Percentiles rank a stretch among this genome's conserved stretches.
phyloP scores from a whole-genome alignment of 2,113 vertebrate genomes.

The Deroptyus accipitrinus region DNA sequence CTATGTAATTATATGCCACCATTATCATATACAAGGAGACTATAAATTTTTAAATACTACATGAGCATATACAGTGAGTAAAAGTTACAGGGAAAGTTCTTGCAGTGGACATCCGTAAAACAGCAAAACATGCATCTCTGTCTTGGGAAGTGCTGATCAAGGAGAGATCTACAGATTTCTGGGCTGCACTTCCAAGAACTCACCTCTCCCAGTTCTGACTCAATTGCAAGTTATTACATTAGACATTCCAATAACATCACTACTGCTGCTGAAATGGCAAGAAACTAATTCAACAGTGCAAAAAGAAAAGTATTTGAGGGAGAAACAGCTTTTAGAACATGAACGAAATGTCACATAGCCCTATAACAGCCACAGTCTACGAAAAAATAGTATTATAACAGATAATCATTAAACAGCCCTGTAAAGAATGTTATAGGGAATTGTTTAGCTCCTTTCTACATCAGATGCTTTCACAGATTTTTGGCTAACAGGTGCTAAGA shows the following conservation, averaged over 20 bases:
- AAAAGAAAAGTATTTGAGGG: not conserved
- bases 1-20: not conserved
- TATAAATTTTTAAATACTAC: not conserved
- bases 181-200: not conserved
- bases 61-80: not conserved
- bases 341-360: not conserved
- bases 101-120: not conserved
- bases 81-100: not conserved
- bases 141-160: not conserved
- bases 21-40: too few relatives aligned
- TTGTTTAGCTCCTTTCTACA: not conserved
- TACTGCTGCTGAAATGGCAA: not conserved
- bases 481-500: not conserved
- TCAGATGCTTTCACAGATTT: not conserved
- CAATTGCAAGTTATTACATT: not conserved
- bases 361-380: not conserved
- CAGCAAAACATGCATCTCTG: not conserved
- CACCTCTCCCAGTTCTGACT: not conserved
- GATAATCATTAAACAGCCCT: not conserved
- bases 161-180: not conserved
- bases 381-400: not conserved
- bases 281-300: not conserved
- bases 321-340: not conserved
- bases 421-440: not conserved
- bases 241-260: not conserved